phyloP scores from a whole-genome alignment of 2,113 vertebrate species.

The Numida meleagris region DNA sequence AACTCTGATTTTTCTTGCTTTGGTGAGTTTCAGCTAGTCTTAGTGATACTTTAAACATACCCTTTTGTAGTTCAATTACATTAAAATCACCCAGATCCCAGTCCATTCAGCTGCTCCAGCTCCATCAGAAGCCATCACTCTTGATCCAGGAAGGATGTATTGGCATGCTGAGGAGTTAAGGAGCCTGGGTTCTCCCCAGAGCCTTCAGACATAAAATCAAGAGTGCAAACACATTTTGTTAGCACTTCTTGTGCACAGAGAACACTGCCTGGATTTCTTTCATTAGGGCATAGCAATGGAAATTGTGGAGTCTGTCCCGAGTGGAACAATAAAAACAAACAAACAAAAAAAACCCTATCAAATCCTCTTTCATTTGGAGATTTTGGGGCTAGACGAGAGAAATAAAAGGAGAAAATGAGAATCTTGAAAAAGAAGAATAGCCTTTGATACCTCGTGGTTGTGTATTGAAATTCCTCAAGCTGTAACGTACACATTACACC shows the following conservation, averaged over 20 bases:
- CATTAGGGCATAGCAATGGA: not conserved
- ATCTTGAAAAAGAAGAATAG: not conserved
- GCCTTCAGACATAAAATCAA: not conserved
- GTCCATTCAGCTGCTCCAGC: accelerated
- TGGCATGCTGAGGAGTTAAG: not conserved
- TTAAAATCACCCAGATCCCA: not conserved
- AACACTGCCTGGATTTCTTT: not conserved
- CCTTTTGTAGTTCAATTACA: not conserved
- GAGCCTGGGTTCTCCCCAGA: not conserved
- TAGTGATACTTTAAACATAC: not conserved
- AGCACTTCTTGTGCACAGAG: not conserved
- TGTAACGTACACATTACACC: accelerated
- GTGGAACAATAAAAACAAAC: slow-evolving; percentile 22
- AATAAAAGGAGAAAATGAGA: not conserved
- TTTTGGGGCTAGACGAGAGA: not conserved
- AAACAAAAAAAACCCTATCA: not conserved
- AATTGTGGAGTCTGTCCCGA: slow-evolving; percentile 21
- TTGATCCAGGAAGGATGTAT: slow-evolving; percentile 9
- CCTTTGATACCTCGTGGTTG: not conserved
- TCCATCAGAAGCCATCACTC: not conserved
- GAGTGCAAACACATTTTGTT: slow-evolving; percentile 51
- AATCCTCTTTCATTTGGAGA: not conserved
- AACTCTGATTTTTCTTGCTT: slow-evolving; percentile 17
- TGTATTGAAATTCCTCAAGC: not conserved
- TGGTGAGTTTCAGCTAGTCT: not conserved